These are phyloP conservation scores for Motacilla tschutschensis DNA, from an alignment of 2,113 vertebrate genomes.

Conservation along the genomic window DNA sequence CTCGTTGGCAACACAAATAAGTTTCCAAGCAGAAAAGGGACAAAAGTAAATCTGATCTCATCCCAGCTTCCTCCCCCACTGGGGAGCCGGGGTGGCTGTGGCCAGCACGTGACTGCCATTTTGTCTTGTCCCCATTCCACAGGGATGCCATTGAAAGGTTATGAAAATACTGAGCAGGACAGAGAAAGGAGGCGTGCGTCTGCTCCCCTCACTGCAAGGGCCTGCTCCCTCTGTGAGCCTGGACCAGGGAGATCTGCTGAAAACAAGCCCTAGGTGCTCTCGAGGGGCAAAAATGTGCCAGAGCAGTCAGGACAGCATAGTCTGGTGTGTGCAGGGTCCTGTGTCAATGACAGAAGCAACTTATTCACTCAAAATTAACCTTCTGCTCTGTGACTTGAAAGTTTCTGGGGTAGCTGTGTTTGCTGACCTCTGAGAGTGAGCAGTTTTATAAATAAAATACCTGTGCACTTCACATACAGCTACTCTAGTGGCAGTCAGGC, in stretches of 20 bases:
- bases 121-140: not conserved
- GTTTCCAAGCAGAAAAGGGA: not conserved
- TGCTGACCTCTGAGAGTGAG: not conserved
- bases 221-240: not conserved
- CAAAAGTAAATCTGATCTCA: not conserved
- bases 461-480: not conserved
- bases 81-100: rapidly evolving
- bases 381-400: not conserved
- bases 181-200: not conserved
- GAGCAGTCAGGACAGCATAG: not conserved
- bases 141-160: not conserved
- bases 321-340: not conserved
- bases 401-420: not conserved
- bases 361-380: not conserved
- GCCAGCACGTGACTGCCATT: not conserved
- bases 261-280: not conserved
- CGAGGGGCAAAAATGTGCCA: not conserved
- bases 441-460: not conserved
- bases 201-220: not conserved
- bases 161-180: not conserved
- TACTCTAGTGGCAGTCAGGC: not conserved
- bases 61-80: not conserved
- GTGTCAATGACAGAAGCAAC: not conserved
- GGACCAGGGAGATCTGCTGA: not conserved
- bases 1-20: not conserved